These are phyloP conservation scores for Haliclona indistincta DNA, from an alignment of 37 sponge, comb jelly and placozoan genomes.

Conservation along the genomic window DNA sequence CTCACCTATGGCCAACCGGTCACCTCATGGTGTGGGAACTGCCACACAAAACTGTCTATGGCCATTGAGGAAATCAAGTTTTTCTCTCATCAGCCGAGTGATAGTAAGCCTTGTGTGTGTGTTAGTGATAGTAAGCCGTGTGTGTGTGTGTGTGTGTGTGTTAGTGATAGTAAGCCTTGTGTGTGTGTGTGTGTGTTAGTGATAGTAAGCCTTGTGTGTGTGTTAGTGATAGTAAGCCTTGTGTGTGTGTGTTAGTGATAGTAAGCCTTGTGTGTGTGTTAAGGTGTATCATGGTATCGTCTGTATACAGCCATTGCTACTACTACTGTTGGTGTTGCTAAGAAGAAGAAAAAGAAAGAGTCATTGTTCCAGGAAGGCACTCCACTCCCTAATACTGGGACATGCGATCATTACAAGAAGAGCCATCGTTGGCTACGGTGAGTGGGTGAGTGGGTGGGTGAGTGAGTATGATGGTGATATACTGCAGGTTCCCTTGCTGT, in stretches of 20 bases:
- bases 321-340: neutral
- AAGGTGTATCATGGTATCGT: too few species aligned
- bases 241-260: too few species aligned
- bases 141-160: too few species aligned
- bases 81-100: conserved; percentile 43
- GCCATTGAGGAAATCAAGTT: conserved; percentile 26
- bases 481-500: conserved; percentile 75
- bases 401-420: conserved; percentile 85
- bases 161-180: too few species aligned
- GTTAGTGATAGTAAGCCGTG: too few species aligned
- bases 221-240: too few species aligned
- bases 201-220: too few species aligned
- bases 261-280: too few species aligned
- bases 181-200: too few species aligned
- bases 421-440: conserved; percentile 85
- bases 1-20: conserved; percentile 47
- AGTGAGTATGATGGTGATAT: neutral
- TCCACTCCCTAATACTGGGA: conserved; percentile 69
- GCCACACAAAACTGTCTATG: conserved; percentile 46
- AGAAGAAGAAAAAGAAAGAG: conserved; percentile 11
- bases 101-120: too few species aligned
- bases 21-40: conserved; percentile 43
- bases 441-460: too few species aligned
- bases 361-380: conserved; percentile 36
- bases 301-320: neutral